These are phyloP conservation scores for Phocoena phocoena DNA, from an alignment of 2,113 vertebrate genomes.

Conservation along the genomic window DNA sequence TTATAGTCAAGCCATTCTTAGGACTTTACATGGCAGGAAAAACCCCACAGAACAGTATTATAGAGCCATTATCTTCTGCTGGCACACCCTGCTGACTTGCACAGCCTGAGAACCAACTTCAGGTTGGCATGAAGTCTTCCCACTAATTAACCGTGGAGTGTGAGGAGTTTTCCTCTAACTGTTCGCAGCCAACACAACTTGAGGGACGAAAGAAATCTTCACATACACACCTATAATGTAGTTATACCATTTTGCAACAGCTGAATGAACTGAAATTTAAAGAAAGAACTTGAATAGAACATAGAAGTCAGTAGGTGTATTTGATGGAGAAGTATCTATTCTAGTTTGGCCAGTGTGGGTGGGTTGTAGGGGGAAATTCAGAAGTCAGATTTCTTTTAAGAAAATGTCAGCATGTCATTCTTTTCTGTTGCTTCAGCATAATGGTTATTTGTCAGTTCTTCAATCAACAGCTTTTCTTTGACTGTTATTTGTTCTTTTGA, in stretches of 20 bases:
- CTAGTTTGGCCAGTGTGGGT: not conserved
- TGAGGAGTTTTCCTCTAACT: not conserved
- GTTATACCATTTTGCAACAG: not conserved
- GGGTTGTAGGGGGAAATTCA: not conserved
- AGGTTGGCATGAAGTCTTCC: not conserved
- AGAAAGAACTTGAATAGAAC: not conserved
- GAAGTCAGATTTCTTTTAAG: not conserved
- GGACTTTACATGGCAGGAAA: not conserved
- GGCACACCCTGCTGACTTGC: not conserved
- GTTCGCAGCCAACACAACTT: not conserved
- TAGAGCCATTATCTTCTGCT: not conserved
- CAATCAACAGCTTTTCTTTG: not conserved
- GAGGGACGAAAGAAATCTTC: not conserved
- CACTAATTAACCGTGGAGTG: not conserved
- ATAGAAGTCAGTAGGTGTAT: not conserved
- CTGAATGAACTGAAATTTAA: not conserved
- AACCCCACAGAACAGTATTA: not conserved
- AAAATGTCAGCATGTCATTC: not conserved
- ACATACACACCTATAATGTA: not conserved
- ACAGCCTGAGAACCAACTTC: not conserved
- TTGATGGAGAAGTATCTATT: not conserved
- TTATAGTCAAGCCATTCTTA: not conserved
- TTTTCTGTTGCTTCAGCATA: not conserved
- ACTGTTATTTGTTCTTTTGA: not conserved
- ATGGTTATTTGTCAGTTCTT: not conserved